Evolutionary conservation across 2,797 vertebrate species (phyloP).

Genomic region (Melanotaenia boesemani): DNA sequence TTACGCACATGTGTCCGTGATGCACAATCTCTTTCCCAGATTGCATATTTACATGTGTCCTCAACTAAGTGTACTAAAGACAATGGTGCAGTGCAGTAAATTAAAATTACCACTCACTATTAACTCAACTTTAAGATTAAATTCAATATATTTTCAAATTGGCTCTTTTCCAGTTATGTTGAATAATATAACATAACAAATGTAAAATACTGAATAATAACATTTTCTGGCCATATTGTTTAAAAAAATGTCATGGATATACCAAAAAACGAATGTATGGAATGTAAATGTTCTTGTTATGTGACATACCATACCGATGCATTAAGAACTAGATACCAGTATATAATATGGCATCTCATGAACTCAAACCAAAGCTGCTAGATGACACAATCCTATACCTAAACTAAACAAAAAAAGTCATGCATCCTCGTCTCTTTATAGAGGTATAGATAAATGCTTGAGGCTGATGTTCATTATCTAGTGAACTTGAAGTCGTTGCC

Average conservation of each 20-base stretch:
- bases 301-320: neutral
- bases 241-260: neutral
- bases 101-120: neutral
- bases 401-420: neutral
- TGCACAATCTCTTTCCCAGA: neutral
- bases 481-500: neutral
- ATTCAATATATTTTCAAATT: neutral
- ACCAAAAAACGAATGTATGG: neutral
- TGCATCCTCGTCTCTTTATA: neutral
- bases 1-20: conserved; percentile 19
- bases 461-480: neutral
- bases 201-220: neutral
- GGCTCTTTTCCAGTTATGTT: neutral
- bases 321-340: neutral
- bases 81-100: neutral
- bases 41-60: neutral
- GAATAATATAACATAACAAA: too few relatives aligned
- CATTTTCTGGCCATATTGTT: neutral
- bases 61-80: neutral
- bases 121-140: neutral
- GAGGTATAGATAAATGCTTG: neutral
- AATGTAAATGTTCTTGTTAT: neutral
- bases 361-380: neutral
- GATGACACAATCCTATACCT: neutral
- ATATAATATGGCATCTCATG: neutral